These are phyloP conservation scores for Coptotermes formosanus DNA, from an alignment of 1,140 invertebrate genomes.

Conservation along the genomic window DNA sequence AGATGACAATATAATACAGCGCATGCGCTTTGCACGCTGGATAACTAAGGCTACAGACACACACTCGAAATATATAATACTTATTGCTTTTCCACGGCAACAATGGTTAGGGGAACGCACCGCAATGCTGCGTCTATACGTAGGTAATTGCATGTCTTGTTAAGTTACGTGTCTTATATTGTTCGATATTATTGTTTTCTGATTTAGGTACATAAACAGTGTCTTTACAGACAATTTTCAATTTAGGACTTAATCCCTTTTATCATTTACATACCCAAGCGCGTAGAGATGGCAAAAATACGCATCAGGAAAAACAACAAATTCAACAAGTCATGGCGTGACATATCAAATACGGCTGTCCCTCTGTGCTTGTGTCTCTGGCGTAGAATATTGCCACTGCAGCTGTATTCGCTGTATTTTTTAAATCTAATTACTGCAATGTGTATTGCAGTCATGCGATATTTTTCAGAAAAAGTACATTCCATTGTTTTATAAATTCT, in stretches of 20 bases:
- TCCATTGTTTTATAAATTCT: slow-evolving; percentile 6
- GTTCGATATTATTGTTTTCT: too few species aligned
- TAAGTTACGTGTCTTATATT: too few species aligned
- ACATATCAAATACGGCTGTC: not conserved
- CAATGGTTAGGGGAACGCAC: too few species aligned
- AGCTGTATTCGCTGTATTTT: not conserved
- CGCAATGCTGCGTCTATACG: too few species aligned
- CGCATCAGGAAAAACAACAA: not conserved
- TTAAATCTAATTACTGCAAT: not conserved
- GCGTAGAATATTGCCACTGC: not conserved
- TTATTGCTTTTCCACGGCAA: too few species aligned
- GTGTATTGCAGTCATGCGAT: not conserved
- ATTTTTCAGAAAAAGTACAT: not conserved
- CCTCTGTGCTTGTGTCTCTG: not conserved
- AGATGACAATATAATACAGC: too few species aligned
- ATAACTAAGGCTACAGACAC: too few species aligned
- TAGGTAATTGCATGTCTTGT: too few species aligned
- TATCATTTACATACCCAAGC: not conserved
- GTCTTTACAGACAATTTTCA: too few species aligned
- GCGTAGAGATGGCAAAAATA: not conserved
- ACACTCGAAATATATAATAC: too few species aligned
- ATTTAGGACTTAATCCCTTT: not conserved
- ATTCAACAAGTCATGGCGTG: not conserved
- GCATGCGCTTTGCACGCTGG: too few species aligned
- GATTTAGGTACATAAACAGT: too few species aligned